Evolutionary conservation across 2,113 vertebrate genomes (phyloP), one percentile per base, ranked within the genome.

Genomic region (Papio anubis): DNA sequence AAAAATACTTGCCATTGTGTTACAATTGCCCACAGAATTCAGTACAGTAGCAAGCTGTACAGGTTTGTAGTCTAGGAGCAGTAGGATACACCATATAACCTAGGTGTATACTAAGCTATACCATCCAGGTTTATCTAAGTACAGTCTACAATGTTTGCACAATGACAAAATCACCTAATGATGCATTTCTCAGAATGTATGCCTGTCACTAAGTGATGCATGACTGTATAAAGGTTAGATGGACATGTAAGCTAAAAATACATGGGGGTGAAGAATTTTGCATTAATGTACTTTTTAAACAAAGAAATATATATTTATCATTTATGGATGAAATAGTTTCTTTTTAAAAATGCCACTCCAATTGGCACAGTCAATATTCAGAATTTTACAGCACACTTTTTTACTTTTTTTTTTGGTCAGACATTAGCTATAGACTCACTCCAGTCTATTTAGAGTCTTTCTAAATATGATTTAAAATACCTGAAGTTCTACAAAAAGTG

Each of bases 391-490:
- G 61, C 50, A 88, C 55, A 38, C 2, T 48, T 43, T 48, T n/a
- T 90, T 25, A 35, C 8, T 23, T 30, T n/a, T n/a, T 30, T 38
- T 32, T 35, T 10, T 12, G 1, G 3, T 83, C 75, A 80, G 59
- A 64, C 2, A 32, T 59, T n/a, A 57, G 20, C 61, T 89, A 48
- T 2, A 92, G 43, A 76, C 17, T 88, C 66, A 57, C 7, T 72
- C 21, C 52, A 76, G 20, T 43, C 90, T 57, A 57, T 57, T 68
- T 81, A 79, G 14, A 57, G 38, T 79, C 14, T 48, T 75, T 83
- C 61, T 94, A 59, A 81, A 79, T 64, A 94, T 57, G 11, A 79
- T 88, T 68, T 32, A 86, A 73, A 91, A 96, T 45, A 66, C 18
- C 40, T 94, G n/a, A 82, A 64, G 61, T 61, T 79, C 8, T 84